Evolutionary conservation across 2,797 vertebrate genomes (phyloP).

Genomic region (Rhinichthys osculus): DNA sequence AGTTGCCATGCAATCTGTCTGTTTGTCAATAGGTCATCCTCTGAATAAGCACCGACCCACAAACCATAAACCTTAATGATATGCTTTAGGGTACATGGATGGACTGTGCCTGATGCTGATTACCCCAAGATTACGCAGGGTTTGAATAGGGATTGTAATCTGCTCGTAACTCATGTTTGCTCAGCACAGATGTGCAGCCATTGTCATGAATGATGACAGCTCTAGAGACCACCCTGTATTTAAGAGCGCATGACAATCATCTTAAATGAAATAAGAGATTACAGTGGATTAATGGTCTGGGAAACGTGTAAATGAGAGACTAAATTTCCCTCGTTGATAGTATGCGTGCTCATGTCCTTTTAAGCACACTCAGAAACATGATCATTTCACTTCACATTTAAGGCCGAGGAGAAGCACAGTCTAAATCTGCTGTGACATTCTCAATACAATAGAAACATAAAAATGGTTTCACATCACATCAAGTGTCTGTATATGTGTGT

Average conservation of each 20-base stretch:
- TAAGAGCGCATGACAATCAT: conserved; percentile 35
- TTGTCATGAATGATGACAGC: conserved; percentile 50
- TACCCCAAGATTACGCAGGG: conserved; percentile 26
- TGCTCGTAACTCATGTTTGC: conserved; percentile 49
- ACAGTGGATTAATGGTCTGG: conserved; percentile 47
- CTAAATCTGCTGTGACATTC: neutral
- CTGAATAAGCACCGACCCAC: conserved; percentile 27
- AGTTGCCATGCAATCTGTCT: conserved; percentile 42
- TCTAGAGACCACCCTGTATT: conserved; percentile 45
- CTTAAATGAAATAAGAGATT: conserved; percentile 45
- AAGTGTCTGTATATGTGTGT: neutral
- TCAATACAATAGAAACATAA: neutral
- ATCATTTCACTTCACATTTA: neutral
- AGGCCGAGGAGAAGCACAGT: neutral
- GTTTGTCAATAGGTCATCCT: conserved; percentile 49
- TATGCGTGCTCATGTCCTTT: neutral
- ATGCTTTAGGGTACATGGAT: conserved; percentile 4
- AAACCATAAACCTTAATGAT: conserved; percentile 41
- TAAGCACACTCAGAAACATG: neutral
- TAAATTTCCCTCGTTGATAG: neutral
- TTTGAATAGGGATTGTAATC: conserved; percentile 54
- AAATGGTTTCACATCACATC: neutral
- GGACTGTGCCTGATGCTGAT: conserved; percentile 46
- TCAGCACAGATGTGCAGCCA: conserved; percentile 53
- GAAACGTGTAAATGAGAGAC: conserved; percentile 30